phyloP scores from a whole-genome alignment of 2,113 vertebrate genomes.

The Gallinago paraguaiae region DNA sequence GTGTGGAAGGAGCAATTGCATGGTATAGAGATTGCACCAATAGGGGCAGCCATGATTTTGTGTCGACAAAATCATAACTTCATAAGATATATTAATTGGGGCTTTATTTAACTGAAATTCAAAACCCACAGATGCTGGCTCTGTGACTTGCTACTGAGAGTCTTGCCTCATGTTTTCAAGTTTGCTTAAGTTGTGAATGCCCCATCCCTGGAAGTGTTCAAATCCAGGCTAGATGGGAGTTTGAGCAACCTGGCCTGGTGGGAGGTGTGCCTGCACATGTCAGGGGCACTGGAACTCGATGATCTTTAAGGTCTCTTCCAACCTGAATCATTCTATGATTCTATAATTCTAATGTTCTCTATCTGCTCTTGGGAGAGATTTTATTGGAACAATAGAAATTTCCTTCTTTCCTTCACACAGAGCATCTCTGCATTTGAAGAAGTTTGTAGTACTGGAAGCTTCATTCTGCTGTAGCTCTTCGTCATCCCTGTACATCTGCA shows the following conservation, averaged over 20 bases:
- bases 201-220: too few relatives aligned
- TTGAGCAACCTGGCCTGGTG: too few relatives aligned
- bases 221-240: too few relatives aligned
- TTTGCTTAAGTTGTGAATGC: neutral
- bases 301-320: too few relatives aligned
- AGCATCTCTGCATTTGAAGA: neutral
- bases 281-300: too few relatives aligned
- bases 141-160: neutral
- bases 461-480: neutral
- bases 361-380: neutral
- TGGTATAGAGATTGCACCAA: neutral
- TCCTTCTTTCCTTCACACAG: neutral
- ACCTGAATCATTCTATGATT: too few relatives aligned
- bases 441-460: neutral
- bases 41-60: neutral
- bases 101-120: slow-evolving; percentile 29
- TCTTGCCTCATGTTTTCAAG: neutral
- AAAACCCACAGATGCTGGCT: neutral
- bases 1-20: neutral
- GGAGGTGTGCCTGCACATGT: too few relatives aligned
- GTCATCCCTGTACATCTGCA: neutral
- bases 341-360: neutral
- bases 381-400: neutral
- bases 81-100: neutral
- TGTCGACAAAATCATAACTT: slow-evolving; percentile 15